Evolutionary conservation across 1,140 invertebrate genomes (phyloP), one percentile per base, ranked within the genome.

Genomic region (Metopolophium dirhodum): DNA sequence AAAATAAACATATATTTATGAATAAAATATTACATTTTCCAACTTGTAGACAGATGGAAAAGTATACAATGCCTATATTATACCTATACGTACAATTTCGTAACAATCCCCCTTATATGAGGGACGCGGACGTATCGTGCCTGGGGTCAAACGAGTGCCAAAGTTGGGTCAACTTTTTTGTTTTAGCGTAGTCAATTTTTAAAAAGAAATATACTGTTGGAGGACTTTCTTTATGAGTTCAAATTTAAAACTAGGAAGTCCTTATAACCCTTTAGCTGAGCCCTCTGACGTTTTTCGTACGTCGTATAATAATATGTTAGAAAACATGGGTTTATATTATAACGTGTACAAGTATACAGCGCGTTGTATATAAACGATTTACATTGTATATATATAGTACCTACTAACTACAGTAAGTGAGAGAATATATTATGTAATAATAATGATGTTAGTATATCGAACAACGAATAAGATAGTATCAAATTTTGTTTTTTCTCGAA

Each of bases 21-120:
- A 85, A 85, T 85, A 85, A 85, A 85, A 85, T 85, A 85, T 85
- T 85, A 41, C 37, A 23, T 26, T 85, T 85, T 85, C 37, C 3
- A 11, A 45, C 83, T 41, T 85, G 83, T 85, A 85, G 83, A 85
- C 41, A 45, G 83, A 85, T 45, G 83, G 83, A 14, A 54, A 54
- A 54, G 51, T 85, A 41, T 41, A 37, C 8, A 83, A 82, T 37
- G 61, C 11, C 30, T 77, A 18, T 77, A n/a, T 77, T 35, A 77
- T 77, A 77, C 61, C 61, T 68, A n/a, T 68, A 68, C 7, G 30
- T 7, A 18, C n/a, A 77, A 77, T 77, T 77, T 4, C 30, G 2
- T 35, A n/a, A n/a, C 4, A 20, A 77, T 35, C 30, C n/a, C 30
- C 61, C 61, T 68, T 11, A 35, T n/a, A 77, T 14, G 14, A 30